These are phyloP conservation scores for Tapirus indicus DNA, from an alignment of 2,797 vertebrate genomes.

Conservation along the genomic window DNA sequence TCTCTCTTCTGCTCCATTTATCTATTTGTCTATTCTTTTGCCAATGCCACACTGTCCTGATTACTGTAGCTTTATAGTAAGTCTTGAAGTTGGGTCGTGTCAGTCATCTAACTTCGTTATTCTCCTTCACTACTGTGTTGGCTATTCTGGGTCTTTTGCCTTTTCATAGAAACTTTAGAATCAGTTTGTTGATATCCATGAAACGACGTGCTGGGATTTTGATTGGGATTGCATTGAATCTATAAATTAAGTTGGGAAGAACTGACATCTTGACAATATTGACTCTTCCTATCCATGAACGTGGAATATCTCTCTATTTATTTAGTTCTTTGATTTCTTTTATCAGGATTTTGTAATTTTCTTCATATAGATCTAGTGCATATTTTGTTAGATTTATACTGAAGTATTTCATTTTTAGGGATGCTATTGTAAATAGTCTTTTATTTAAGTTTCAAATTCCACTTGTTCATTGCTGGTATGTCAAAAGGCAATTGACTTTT, in stretches of 20 bases:
- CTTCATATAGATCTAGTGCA: not conserved
- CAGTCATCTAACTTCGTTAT: not conserved
- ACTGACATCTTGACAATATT: not conserved
- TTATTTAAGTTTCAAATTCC: not conserved
- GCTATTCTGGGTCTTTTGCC: not conserved
- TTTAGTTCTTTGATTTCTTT: not conserved
- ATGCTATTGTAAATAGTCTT: not conserved
- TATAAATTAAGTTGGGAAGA: not conserved
- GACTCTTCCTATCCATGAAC: not conserved
- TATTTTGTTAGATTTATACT: not conserved
- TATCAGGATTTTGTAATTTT: not conserved
- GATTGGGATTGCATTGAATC: not conserved
- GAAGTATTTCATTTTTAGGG: not conserved
- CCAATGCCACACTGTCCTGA: not conserved
- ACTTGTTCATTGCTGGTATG: not conserved
- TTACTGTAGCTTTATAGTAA: not conserved
- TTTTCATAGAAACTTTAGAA: not conserved
- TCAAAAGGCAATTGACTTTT: not conserved
- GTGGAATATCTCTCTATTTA: not conserved
- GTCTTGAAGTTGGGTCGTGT: not conserved
- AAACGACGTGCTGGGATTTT: not conserved
- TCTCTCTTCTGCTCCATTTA: not conserved
- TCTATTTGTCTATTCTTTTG: not conserved
- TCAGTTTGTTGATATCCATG: not conserved
- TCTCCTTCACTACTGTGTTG: not conserved